Evolutionary conservation across 2,113 vertebrate species (phyloP), one percentile per base, ranked within the genome.

Genomic region (Dipodomys stephensi): DNA sequence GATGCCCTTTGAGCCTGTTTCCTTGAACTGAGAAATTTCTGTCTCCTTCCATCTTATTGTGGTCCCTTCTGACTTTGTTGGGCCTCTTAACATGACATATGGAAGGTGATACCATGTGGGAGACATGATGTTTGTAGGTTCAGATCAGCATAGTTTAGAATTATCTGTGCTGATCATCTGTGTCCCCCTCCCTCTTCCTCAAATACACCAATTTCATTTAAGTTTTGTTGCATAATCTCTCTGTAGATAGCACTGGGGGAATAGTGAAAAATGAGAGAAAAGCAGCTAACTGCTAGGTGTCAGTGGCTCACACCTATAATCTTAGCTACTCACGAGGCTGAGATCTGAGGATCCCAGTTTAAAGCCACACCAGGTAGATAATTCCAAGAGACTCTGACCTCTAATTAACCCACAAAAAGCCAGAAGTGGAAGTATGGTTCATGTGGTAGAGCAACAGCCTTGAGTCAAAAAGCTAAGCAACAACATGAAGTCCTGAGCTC

Each of bases 111-210:
- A 44, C 74, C 44, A 83, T 46, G 46, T 35, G 46, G 62, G 25
- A 83, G 49, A 30, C 18, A 12, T 73, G 74, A 80, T 80, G 68
- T 65, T 84, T 60, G 64, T 46, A 92, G 87, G 16, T 65, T 8
- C 23, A 69, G 53, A 88, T 62, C 79, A 92, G 82, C 90, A 87
- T 8, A 62, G 23, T 87, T 84, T 89, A 77, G 49, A 90, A 79
- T 20, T 15, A 62, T 76, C 35, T 81, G 4, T 32, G 88, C 39
- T 62, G 64, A 91, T 22, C 13, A 87, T 88, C 79, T 80, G 35
- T 65, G 30, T 28, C 20, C 30, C 27, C 69, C 35, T 76, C 12
- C 35, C 39, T 83, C 57, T 73, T 93, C 16, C 81, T 72, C n/a
- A 88, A 88, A 76, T 4, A 20, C 69, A 92, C 57, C 69, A 84